Evolutionary conservation across 2,888 invertebrate species (phyloP), one percentile per base, ranked within the genome.

Genomic region (Rhaphigaster nebulosa): DNA sequence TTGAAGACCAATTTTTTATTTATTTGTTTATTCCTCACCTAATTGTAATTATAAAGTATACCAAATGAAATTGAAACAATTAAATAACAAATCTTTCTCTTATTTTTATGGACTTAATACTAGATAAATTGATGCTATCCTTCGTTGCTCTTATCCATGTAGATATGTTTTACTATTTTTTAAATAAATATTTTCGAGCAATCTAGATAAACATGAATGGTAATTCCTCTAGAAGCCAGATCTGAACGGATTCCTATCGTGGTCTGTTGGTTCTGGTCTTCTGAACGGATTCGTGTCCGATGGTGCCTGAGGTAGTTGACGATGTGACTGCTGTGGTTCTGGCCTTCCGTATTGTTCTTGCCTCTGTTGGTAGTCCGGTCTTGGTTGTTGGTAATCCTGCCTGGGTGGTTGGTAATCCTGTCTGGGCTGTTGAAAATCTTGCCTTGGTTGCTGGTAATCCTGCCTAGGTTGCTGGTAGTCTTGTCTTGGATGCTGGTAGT

Each of bases 161-260:
- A 84, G 41, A 45, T 84, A 84, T 84, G 45, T 50, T 84, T 84
- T n/a, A n/a, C 45, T 84, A 84, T 45, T 84, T 45, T 84, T 26
- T 45, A 84, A 45, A 52, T 87, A 87, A 88, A 88, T 56, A 88
- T 88, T 38, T 54, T 88, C 56, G 52, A 88, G 88, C 34, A 52
- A 56, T 88, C 45, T 38, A 54, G 60, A 87, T 52, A 41, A 45
- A 38, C 0, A 76, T 76, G 38, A 76, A 34, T 29, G 6, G 0
- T 34, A 41, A 76, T 80, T 80, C 29, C 18, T 50, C 60, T 91
- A 89, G 60, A 92, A 91, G 26, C 92, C 92, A 45, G 97, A 97
- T 94, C 97, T 96, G 95, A 97, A 97, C 91, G 97, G 97, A 94
- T 97, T 97, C 93, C 96, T 95, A 93, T 95, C 95, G 20, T 91